Conservation (phyloP, 2,888 invertebrate species). For the Ganaspis brasiliensis region DNA sequence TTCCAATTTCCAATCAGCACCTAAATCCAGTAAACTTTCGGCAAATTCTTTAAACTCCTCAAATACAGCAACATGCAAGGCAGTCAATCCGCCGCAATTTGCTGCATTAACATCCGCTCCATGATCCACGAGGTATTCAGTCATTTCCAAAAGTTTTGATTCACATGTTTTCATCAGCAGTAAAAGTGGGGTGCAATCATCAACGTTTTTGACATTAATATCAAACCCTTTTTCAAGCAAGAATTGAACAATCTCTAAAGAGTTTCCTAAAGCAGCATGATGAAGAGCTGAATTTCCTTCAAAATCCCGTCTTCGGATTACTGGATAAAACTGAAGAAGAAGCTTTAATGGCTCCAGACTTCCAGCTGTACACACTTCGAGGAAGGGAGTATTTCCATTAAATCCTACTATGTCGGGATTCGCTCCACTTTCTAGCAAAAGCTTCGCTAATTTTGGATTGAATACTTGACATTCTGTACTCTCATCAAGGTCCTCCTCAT, state of each 20-base stretch:
- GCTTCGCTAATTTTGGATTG: too few relatives aligned
- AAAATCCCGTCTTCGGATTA: too few relatives aligned
- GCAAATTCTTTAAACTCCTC: too few relatives aligned
- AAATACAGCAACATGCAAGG: too few relatives aligned
- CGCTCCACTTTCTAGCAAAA: too few relatives aligned
- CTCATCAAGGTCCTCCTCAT: too few relatives aligned
- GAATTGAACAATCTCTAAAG: not conserved
- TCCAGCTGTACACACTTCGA: not conserved
- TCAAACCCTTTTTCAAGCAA: not conserved
- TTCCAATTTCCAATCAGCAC: too few relatives aligned
- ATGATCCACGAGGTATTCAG: not conserved
- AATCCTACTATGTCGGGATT: too few relatives aligned
- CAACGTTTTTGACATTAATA: not conserved
- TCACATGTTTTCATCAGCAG: not conserved
- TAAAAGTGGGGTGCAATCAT: not conserved
- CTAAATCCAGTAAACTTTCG: too few relatives aligned
- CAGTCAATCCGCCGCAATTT: too few relatives aligned
- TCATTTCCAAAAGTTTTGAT: not conserved
- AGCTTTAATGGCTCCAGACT: not conserved
- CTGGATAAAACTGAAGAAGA: not conserved
- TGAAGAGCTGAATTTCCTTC: not conserved
- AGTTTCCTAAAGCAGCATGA: not conserved
- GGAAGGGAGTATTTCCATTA: too few relatives aligned
- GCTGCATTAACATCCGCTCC: not conserved
- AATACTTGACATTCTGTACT: too few relatives aligned